A percentile compares a stretch with the other conserved stretches of the same genome.
These are phyloP conservation scores for Nibea albiflora DNA, from an alignment of 2,113 vertebrate species.

Conservation along the genomic window DNA sequence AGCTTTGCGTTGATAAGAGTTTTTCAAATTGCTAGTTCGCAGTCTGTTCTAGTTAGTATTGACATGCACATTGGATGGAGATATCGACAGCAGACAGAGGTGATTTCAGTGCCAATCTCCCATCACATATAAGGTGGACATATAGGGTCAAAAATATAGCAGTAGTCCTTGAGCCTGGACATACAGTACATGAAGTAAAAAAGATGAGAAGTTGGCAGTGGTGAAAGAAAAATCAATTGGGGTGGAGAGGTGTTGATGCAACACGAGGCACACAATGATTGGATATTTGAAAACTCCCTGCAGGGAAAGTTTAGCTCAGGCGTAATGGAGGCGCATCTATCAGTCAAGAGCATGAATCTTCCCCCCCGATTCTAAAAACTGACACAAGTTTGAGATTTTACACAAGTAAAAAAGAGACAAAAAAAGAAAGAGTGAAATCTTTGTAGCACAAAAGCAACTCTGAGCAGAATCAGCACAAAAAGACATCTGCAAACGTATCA, in stretches of 20 bases:
- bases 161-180: slow-evolving; percentile 25
- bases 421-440: not conserved
- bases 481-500: not conserved
- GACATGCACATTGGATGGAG: not conserved
- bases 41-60: not conserved
- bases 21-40: not conserved
- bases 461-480: not conserved
- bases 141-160: slow-evolving; percentile 18
- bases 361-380: not conserved
- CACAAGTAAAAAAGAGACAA: slow-evolving; percentile 10
- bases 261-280: not conserved
- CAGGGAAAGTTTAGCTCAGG: slow-evolving; percentile 7
- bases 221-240: slow-evolving; percentile 22
- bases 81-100: slow-evolving; percentile 43
- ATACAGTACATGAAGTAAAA: not conserved
- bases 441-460: not conserved
- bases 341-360: not conserved
- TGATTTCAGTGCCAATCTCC: slow-evolving; percentile 34
- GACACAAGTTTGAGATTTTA: not conserved
- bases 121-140: slow-evolving; percentile 5
- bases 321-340: slow-evolving; percentile 7
- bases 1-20: slow-evolving; percentile 12
- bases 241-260: slow-evolving; percentile 47
- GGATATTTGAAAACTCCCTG: slow-evolving; percentile 34
- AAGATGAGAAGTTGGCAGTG: slow-evolving; percentile 28